Conservation (phyloP, 2,113 vertebrate species). For the Alligator sinensis region DNA sequence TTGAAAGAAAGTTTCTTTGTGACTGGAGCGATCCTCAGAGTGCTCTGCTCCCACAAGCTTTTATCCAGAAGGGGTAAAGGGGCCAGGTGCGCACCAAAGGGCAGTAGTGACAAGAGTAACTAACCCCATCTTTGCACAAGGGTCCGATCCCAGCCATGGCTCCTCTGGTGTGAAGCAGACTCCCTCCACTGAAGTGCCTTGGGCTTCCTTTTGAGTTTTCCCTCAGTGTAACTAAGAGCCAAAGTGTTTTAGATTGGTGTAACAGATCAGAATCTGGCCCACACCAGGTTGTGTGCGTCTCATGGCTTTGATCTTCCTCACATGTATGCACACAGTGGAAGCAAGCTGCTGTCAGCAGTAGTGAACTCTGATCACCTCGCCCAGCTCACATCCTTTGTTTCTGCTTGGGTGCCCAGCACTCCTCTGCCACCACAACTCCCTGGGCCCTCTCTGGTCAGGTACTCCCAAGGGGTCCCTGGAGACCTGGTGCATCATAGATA, state of each 20-base stretch:
- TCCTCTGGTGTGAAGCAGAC: too few relatives aligned
- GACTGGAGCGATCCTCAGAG: too few relatives aligned
- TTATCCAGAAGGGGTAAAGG: too few relatives aligned
- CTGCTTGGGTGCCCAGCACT: background rate
- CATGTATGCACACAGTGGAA: too few relatives aligned
- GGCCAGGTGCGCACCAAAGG: too few relatives aligned
- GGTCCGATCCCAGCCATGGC: too few relatives aligned
- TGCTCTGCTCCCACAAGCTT: too few relatives aligned
- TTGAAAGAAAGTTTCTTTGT: too few relatives aligned
- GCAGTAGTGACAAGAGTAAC: too few relatives aligned
- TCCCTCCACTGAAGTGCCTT: background rate
- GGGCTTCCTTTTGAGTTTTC: background rate
- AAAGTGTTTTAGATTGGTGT: background rate
- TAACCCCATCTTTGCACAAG: too few relatives aligned
- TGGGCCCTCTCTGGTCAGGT: background rate
- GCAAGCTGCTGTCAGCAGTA: background rate
- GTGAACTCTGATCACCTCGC: background rate
- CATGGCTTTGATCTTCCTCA: background rate
- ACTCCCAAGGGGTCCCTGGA: background rate
- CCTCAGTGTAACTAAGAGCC: background rate
- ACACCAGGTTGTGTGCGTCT: background rate
- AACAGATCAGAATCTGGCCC: background rate
- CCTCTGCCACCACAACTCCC: background rate
- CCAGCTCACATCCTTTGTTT: background rate
- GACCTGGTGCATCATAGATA: background rate